Evolutionary conservation across 2,888 invertebrate genomes (phyloP).

Genomic region (Protodeltote pygarga): DNA sequence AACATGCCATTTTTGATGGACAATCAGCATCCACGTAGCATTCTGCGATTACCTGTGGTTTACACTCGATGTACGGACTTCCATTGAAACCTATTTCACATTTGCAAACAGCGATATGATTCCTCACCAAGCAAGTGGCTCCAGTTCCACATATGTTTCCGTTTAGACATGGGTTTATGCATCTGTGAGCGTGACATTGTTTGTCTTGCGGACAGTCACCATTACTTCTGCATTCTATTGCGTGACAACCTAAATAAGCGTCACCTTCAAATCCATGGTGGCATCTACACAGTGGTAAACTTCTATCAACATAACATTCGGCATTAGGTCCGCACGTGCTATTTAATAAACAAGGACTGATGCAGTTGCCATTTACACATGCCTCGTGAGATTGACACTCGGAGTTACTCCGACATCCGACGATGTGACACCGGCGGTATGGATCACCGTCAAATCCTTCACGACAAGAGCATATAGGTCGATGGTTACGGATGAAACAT

Average conservation of each 20-base stretch:
- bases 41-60: conserved; percentile 90
- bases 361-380: conserved; percentile 94
- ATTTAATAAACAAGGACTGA: conserved; percentile 94
- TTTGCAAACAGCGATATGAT: conserved; percentile 94
- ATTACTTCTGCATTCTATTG: conserved; percentile 94
- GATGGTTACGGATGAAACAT: conserved; percentile 93
- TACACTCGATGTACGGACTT: conserved; percentile 94
- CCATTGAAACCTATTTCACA: conserved; percentile 92
- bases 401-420: conserved; percentile 93
- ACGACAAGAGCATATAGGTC: conserved; percentile 94
- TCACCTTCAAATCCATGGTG: conserved; percentile 93
- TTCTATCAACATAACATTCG: conserved; percentile 92
- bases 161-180: conserved; percentile 93
- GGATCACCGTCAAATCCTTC: conserved; percentile 96
- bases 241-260: conserved; percentile 90
- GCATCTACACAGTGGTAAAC: conserved; percentile 92
- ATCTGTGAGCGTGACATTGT: conserved; percentile 94
- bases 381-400: conserved; percentile 94
- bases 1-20: conserved; percentile 92
- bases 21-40: conserved; percentile 95
- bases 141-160: conserved; percentile 92
- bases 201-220: conserved; percentile 95
- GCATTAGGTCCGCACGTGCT: conserved; percentile 94
- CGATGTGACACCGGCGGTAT: conserved; percentile 91
- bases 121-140: conserved; percentile 93